These are phyloP conservation scores for Nothocercus nigrocapillus DNA, from an alignment of 2,113 vertebrate genomes.

Conservation along the genomic window DNA sequence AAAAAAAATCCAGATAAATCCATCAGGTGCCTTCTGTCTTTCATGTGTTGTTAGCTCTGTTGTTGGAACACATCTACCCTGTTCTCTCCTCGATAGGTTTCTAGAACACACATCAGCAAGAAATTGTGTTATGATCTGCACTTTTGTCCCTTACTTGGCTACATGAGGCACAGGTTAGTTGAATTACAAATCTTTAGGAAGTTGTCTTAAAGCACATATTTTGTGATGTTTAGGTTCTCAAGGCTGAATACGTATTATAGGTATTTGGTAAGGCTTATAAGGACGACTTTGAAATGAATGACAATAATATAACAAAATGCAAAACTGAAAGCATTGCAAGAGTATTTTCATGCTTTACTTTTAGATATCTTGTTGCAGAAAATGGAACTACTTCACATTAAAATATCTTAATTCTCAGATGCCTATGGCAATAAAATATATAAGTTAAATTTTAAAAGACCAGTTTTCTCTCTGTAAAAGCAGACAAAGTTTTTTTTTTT, in stretches of 20 bases:
- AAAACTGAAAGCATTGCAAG: neutral
- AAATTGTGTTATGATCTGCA: neutral
- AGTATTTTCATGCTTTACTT: neutral
- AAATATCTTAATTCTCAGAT: neutral
- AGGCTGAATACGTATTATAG: neutral
- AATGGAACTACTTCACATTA: neutral
- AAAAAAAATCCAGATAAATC: neutral
- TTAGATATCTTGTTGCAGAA: neutral
- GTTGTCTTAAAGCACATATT: neutral
- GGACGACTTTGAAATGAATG: neutral
- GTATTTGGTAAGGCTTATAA: neutral
- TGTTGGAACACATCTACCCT: neutral
- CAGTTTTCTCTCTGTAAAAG: neutral
- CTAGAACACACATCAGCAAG: neutral
- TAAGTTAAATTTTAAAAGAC: neutral
- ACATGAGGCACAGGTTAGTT: constrained; percentile 6
- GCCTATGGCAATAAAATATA: neutral
- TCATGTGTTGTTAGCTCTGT: constrained; percentile 38
- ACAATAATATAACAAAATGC: neutral
- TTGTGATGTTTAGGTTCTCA: neutral
- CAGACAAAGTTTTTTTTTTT: neutral
- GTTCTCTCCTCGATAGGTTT: neutral
- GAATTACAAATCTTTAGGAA: constrained; percentile 12
- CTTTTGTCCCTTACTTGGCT: constrained; percentile 7
- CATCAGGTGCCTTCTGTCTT: constrained; percentile 25